phyloP scores from a whole-genome alignment of 2,113 vertebrate genomes.

The Phylloscopus trochiloides region DNA sequence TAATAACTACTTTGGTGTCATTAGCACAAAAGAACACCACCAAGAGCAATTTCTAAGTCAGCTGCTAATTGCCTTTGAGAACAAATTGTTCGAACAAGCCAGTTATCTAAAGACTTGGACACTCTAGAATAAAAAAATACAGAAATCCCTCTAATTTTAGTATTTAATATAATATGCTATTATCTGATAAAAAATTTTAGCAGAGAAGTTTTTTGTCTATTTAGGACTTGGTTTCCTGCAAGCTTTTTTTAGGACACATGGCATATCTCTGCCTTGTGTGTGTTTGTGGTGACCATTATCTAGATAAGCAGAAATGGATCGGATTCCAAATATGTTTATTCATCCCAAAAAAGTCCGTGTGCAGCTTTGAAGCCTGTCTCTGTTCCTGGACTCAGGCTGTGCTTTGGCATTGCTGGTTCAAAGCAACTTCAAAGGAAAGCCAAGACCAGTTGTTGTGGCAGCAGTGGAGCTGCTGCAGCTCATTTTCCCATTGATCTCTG shows the following conservation, averaged over 20 bases:
- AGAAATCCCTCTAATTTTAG: not conserved
- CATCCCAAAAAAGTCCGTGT: not conserved
- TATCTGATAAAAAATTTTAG: not conserved
- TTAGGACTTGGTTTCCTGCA: not conserved
- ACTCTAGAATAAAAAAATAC: not conserved
- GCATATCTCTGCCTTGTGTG: fast-evolving
- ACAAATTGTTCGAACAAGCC: not conserved
- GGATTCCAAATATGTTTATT: not conserved
- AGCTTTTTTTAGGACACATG: not conserved
- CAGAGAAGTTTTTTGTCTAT: not conserved
- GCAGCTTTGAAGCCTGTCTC: not conserved
- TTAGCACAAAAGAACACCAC: not conserved
- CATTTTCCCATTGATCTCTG: not conserved
- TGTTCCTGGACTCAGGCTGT: not conserved
- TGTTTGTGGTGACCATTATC: not conserved
- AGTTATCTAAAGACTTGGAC: not conserved
- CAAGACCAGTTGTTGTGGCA: not conserved
- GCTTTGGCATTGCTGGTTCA: not conserved
- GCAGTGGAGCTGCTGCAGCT: not conserved
- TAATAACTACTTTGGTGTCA: not conserved
- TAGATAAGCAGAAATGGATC: not conserved
- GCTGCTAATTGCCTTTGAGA: not conserved
- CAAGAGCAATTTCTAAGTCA: not conserved
- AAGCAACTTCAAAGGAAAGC: not conserved
- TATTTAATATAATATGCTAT: not conserved